Evolutionary conservation across 2,113 vertebrate genomes (phyloP).

Genomic region (Castor canadensis): DNA sequence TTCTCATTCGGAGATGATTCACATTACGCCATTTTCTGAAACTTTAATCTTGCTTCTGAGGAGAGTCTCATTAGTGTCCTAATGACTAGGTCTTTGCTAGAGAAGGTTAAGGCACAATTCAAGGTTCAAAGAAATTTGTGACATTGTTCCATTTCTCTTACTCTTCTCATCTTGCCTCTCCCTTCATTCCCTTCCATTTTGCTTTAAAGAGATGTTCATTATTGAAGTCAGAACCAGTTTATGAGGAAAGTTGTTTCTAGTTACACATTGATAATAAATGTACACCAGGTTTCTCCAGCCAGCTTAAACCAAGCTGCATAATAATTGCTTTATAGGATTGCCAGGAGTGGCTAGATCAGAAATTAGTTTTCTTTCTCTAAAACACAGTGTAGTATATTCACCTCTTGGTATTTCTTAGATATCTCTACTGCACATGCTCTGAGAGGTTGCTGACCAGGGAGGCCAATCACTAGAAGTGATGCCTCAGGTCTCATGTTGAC

Average conservation of each 20-base stretch:
- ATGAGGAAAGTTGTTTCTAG: background rate
- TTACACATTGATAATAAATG: background rate
- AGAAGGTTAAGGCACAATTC: background rate
- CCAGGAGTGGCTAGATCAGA: background rate
- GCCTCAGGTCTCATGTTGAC: background rate
- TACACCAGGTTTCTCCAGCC: background rate
- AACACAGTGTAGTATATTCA: background rate
- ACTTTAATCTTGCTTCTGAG: background rate
- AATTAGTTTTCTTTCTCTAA: background rate
- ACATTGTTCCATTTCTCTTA: background rate
- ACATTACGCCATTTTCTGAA: background rate
- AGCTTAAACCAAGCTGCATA: background rate
- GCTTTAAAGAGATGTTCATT: background rate
- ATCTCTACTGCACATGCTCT: background rate
- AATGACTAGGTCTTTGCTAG: background rate
- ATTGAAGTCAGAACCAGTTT: background rate
- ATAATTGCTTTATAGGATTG: background rate
- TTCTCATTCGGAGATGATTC: background rate
- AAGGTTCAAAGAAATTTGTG: background rate
- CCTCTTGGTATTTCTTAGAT: background rate
- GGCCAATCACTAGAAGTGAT: background rate
- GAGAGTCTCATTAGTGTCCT: background rate
- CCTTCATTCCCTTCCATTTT: background rate
- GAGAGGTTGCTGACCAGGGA: background rate
- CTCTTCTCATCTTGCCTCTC: background rate